Evolutionary conservation across 2,888 invertebrate species (phyloP).

Genomic region (Epiperipatus broadwayi): DNA sequence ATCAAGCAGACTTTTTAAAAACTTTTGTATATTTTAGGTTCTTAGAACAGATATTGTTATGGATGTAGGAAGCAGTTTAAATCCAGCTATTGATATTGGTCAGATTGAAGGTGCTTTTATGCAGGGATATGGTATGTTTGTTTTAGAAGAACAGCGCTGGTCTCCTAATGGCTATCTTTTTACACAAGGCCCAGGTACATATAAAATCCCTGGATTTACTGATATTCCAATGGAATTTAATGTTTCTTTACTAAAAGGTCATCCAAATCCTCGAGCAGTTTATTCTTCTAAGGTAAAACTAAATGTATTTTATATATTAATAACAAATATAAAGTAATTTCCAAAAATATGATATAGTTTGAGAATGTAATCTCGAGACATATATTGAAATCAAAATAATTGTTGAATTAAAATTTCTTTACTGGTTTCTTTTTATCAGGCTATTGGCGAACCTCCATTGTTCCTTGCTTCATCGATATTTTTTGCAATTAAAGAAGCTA

Average conservation of each 20-base stretch:
- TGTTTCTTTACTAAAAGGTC: conserved; percentile 73
- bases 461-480: conserved; percentile 69
- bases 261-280: conserved; percentile 69
- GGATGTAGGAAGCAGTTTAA: conserved; percentile 84
- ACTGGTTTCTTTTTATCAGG: too few relatives aligned
- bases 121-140: conserved; percentile 81
- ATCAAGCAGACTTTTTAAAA: not conserved
- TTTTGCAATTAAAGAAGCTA: conserved; percentile 77
- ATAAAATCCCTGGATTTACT: conserved; percentile 78
- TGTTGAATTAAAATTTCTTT: too few relatives aligned
- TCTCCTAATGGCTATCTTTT: conserved; percentile 60
- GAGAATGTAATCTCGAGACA: too few relatives aligned
- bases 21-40: conserved; percentile 36
- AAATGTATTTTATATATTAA: not conserved
- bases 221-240: conserved; percentile 82
- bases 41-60: conserved; percentile 79
- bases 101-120: conserved; percentile 88
- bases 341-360: too few relatives aligned
- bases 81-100: conserved; percentile 89
- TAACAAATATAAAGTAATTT: too few relatives aligned
- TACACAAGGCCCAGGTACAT: conserved; percentile 75
- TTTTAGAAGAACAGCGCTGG: conserved; percentile 69
- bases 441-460: conserved; percentile 84
- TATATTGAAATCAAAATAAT: too few relatives aligned
- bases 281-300: conserved; percentile 71